phyloP scores from a whole-genome alignment of 2,888 invertebrate species.

The Nysson spinosus region DNA sequence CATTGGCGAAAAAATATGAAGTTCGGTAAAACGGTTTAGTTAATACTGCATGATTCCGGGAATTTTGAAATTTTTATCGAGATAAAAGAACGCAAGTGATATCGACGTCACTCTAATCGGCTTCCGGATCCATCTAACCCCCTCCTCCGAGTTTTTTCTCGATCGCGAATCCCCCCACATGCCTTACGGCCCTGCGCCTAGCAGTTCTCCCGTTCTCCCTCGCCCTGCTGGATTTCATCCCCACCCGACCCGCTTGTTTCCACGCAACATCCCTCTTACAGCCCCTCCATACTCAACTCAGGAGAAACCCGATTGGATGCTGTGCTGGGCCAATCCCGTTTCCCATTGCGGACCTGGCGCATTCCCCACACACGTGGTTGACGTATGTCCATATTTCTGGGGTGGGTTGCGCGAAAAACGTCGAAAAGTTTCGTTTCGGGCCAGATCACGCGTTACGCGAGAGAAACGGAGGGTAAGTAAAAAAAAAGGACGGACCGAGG shows the following conservation, averaged over 20 bases:
- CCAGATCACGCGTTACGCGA: constrained; percentile 48
- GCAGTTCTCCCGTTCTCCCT: constrained; percentile 41
- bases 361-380: constrained; percentile 74
- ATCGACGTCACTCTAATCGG: constrained; percentile 34
- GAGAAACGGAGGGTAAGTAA: constrained; percentile 14
- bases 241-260: constrained; percentile 40
- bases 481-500: constrained; percentile 2
- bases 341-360: constrained; percentile 61
- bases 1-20: too few relatives aligned
- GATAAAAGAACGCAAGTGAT: constrained; percentile 22
- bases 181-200: constrained; percentile 42
- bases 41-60: constrained; percentile 14
- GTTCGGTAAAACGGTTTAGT: background rate
- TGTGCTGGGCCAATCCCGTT: constrained; percentile 60
- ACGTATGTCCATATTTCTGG: constrained; percentile 72
- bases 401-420: constrained; percentile 70
- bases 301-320: constrained; percentile 53
- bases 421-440: constrained; percentile 69
- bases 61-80: constrained; percentile 4
- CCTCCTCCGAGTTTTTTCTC: constrained; percentile 33
- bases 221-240: constrained; percentile 46
- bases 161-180: constrained; percentile 14
- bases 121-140: constrained; percentile 29
- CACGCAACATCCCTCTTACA: constrained; percentile 45
- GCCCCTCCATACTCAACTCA: constrained; percentile 33